These are phyloP conservation scores for Epinotia ramella DNA, from an alignment of 2,888 invertebrate species.

Conservation along the genomic window DNA sequence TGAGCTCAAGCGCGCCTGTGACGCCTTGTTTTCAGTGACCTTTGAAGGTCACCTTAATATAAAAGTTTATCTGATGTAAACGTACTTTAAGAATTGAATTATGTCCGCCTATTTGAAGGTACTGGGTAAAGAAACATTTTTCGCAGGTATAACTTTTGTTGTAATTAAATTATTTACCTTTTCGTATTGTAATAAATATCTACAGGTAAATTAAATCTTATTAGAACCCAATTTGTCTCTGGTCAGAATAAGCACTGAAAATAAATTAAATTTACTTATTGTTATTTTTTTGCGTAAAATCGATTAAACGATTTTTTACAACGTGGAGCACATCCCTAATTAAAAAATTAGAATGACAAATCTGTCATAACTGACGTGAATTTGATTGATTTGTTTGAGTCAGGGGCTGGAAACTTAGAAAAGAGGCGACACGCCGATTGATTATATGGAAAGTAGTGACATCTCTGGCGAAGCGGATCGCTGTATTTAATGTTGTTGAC, in stretches of 20 bases:
- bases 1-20: slow-evolving; percentile 44
- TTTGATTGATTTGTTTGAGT: slow-evolving; percentile 28
- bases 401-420: too few species aligned
- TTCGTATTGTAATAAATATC: background rate
- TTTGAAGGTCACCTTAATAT: slow-evolving; percentile 72
- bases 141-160: slow-evolving; percentile 2
- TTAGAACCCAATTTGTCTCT: background rate
- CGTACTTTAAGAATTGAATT: background rate
- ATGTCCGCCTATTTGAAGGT: slow-evolving; percentile 40
- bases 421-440: too few species aligned
- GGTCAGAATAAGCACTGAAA: background rate
- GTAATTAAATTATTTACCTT: background rate
- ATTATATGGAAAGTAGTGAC: too few species aligned
- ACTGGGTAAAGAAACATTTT: slow-evolving; percentile 55
- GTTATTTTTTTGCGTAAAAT: background rate
- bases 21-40: slow-evolving; percentile 62
- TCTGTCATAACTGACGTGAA: slow-evolving; percentile 3
- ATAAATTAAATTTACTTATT: background rate
- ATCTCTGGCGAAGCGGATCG: too few species aligned
- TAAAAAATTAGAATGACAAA: background rate
- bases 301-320: slow-evolving; percentile 4
- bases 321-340: slow-evolving; percentile 12
- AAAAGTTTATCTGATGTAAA: slow-evolving; percentile 20
- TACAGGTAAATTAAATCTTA: background rate
- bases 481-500: too few species aligned